Evolutionary conservation across 2,888 invertebrate genomes (phyloP).

Genomic region (Branchipolynoe longqiensis): DNA sequence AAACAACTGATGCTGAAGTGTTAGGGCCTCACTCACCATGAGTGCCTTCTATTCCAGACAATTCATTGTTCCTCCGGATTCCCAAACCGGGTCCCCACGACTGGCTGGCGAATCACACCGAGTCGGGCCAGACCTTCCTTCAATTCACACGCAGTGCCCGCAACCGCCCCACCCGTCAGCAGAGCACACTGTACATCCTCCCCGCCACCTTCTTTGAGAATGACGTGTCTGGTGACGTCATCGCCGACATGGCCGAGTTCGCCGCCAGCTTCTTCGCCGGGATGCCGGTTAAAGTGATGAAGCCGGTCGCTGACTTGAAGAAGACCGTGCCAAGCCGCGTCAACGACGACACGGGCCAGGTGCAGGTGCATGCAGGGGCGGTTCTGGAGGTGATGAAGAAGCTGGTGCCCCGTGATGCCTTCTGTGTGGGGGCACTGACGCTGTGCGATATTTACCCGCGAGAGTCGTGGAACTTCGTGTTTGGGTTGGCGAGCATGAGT

Average conservation of each 20-base stretch:
- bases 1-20: too few species aligned
- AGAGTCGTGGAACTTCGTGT: slow-evolving; percentile 72
- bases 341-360: not conserved
- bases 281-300: not conserved
- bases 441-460: slow-evolving; percentile 71
- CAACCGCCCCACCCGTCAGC: not conserved
- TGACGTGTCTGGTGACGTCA: not conserved
- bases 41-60: too few species aligned
- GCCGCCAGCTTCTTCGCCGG: not conserved
- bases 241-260: not conserved
- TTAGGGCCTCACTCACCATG: too few species aligned
- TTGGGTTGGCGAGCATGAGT: slow-evolving; percentile 69
- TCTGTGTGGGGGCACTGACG: slow-evolving; percentile 72
- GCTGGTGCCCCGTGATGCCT: slow-evolving; percentile 67
- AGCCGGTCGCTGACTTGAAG: not conserved
- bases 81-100: too few species aligned
- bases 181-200: not conserved
- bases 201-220: not conserved
- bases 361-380: not conserved
- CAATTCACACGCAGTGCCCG: not conserved
- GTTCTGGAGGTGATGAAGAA: not conserved
- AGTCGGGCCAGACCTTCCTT: not conserved
- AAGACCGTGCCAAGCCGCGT: not conserved
- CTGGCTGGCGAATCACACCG: not conserved
- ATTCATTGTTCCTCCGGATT: too few species aligned